Conservation (phyloP, 1,140 invertebrate genomes). For the Drosophila ambigua region DNA sequence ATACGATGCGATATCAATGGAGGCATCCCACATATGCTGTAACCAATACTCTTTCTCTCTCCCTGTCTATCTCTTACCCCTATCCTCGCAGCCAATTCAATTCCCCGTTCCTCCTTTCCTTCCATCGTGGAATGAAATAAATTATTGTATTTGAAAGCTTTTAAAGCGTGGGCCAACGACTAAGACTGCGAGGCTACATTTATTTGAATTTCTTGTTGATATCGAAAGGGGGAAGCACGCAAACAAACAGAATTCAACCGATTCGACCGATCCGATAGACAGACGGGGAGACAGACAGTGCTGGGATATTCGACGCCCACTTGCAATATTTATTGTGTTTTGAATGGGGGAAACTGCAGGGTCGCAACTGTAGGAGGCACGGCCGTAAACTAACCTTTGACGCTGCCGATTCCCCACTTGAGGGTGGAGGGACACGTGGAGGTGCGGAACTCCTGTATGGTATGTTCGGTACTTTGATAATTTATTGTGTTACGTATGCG, state of each 20-base stretch:
- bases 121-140: slow-evolving; percentile 46
- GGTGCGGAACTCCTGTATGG: slow-evolving; percentile 15
- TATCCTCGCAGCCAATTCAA: slow-evolving; percentile 11
- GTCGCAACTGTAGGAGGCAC: too few relatives aligned
- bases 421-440: not conserved
- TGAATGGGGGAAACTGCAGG: slow-evolving; percentile 32
- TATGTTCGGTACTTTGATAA: slow-evolving; percentile 48
- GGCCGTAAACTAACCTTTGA: slow-evolving; percentile 63
- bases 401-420: slow-evolving; percentile 11
- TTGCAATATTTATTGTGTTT: slow-evolving; percentile 68
- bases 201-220: slow-evolving; percentile 59
- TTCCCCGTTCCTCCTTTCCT: slow-evolving; percentile 2
- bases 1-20: slow-evolving; percentile 23
- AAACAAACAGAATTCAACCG: slow-evolving; percentile 32
- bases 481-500: slow-evolving; percentile 71
- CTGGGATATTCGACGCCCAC: slow-evolving; percentile 45
- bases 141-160: slow-evolving; percentile 60
- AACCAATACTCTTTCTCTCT: slow-evolving; percentile 1
- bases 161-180: slow-evolving; percentile 52
- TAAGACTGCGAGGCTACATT: slow-evolving; percentile 45
- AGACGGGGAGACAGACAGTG: slow-evolving; percentile 1
- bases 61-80: too few relatives aligned
- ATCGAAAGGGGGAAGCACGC: slow-evolving; percentile 25
- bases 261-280: not conserved
- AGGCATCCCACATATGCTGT: not conserved